These are phyloP conservation scores for Trileptium ribeirensis DNA, from an alignment of 2,888 invertebrate species.

Conservation along the genomic window DNA sequence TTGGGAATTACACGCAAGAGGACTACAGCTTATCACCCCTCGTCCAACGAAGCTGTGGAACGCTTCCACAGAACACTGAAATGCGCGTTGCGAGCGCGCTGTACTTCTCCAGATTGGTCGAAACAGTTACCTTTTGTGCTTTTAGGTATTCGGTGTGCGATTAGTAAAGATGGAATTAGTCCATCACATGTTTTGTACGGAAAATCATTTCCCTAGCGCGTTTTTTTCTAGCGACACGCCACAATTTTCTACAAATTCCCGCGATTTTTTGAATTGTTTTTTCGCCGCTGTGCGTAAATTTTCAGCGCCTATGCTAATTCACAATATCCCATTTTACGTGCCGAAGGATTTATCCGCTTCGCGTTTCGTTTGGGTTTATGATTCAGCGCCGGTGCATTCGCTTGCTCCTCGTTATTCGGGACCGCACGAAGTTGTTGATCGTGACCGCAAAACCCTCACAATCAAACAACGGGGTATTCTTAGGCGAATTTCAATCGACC, in stretches of 20 bases:
- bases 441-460: neutral
- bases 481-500: neutral
- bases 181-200: neutral
- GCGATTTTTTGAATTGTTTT: neutral
- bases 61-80: neutral
- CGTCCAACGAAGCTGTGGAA: neutral
- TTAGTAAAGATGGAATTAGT: neutral
- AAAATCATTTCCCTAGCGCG: no score
- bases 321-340: neutral
- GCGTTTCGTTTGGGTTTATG: neutral
- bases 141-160: neutral
- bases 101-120: neutral
- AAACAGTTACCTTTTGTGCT: neutral
- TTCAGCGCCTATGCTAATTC: neutral
- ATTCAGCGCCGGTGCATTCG: neutral
- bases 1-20: neutral
- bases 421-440: neutral
- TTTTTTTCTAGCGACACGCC: neutral
- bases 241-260: neutral
- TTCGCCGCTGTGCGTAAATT: neutral
- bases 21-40: neutral
- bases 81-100: neutral
- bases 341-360: neutral
- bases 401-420: neutral
- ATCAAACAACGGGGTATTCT: neutral